Evolutionary conservation across 2,113 vertebrate genomes (phyloP).

Genomic region (Orycteropus afer): DNA sequence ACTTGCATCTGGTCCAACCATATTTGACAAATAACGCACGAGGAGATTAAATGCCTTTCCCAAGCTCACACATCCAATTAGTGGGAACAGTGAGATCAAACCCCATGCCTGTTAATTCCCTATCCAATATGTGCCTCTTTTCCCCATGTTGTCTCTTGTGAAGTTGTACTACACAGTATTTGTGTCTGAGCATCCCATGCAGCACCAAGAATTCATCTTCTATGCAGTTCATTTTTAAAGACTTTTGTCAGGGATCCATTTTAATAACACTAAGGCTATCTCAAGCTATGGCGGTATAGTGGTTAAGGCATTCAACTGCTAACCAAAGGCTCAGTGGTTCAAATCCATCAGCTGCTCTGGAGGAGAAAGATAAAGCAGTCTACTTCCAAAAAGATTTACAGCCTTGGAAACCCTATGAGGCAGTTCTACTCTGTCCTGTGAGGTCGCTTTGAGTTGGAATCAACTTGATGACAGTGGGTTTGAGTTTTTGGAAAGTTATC

Average conservation of each 20-base stretch:
- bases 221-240: not conserved
- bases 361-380: no score
- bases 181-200: not conserved
- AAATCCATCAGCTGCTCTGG: no score
- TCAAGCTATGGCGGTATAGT: no score
- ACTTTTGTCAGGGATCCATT: not conserved
- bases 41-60: constrained; percentile 18
- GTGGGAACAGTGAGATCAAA: not conserved
- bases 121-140: not conserved
- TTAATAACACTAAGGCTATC: not conserved
- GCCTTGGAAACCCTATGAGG: no score
- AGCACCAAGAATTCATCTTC: not conserved
- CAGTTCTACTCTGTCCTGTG: no score
- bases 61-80: not conserved
- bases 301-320: no score
- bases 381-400: no score
- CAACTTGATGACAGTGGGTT: no score
- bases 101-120: not conserved
- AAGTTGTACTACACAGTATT: not conserved
- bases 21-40: constrained; percentile 58
- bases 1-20: not conserved
- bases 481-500: no score
- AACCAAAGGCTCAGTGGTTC: no score
- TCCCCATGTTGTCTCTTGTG: not conserved
- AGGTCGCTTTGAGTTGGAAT: no score